phyloP scores from a whole-genome alignment of 2,888 invertebrate species.

The Leptinotarsa peninsularis region DNA sequence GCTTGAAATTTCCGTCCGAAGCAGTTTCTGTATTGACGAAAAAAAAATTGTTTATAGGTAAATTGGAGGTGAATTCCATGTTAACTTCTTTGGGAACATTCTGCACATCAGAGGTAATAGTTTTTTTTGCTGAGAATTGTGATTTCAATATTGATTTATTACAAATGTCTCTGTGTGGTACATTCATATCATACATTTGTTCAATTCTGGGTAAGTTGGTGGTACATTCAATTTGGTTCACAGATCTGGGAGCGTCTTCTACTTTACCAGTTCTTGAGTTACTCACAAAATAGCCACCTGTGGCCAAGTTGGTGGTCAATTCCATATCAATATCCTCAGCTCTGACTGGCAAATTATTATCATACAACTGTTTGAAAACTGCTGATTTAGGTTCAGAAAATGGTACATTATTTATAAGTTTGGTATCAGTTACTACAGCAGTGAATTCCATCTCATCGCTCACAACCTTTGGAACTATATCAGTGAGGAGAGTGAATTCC shows the following conservation, averaged over 20 bases:
- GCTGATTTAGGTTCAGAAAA: background rate
- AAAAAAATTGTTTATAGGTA: background rate
- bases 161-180: background rate
- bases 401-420: conserved; percentile 1
- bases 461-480: background rate
- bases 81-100: conserved; percentile 18
- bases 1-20: too few relatives aligned
- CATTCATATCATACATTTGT: background rate
- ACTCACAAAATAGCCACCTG: background rate
- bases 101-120: too few relatives aligned
- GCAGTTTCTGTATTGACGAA: background rate
- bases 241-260: background rate
- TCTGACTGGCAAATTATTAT: background rate
- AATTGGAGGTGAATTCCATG: conserved; percentile 36
- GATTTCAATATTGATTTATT: background rate
- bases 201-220: background rate
- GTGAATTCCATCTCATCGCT: conserved; percentile 11
- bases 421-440: background rate
- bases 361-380: background rate
- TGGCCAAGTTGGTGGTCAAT: conserved; percentile 28
- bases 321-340: conserved; percentile 32
- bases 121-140: background rate
- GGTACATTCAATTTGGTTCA: background rate
- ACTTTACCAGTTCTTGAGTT: background rate
- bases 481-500: conserved; percentile 9